Evolutionary conservation across 2,113 vertebrate genomes (phyloP).

Genomic region (Pao palembangensis): DNA sequence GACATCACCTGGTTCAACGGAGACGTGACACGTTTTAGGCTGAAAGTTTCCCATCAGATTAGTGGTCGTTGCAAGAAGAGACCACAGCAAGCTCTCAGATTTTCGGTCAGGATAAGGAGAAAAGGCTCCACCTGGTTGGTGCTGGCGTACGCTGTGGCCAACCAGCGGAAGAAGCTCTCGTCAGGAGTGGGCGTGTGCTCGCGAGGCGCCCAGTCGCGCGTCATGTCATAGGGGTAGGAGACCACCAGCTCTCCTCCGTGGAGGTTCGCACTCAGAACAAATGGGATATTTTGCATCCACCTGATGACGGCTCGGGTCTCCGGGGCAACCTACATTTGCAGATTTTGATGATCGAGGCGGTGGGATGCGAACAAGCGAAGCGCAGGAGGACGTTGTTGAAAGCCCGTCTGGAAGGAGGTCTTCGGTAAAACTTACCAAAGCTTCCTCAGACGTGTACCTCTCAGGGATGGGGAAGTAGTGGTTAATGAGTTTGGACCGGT

Average conservation of each 20-base stretch:
- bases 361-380: background rate
- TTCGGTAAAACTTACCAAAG: conserved; percentile 74
- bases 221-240: conserved; percentile 80
- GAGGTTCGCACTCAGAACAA: conserved; percentile 89
- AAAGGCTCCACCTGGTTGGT: conserved; percentile 72
- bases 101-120: background rate
- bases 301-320: conserved; percentile 85
- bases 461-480: conserved; percentile 89
- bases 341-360: background rate
- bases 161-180: conserved; percentile 92
- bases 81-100: no score
- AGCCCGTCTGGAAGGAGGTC: background rate
- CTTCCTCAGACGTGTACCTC: conserved; percentile 80
- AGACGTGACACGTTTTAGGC: no score
- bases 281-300: conserved; percentile 92
- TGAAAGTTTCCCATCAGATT: no score
- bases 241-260: conserved; percentile 90
- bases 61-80: no score
- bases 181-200: conserved; percentile 78
- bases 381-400: background rate
- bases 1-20: conserved; percentile 79
- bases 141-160: conserved; percentile 86
- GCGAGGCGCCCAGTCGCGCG: conserved; percentile 70
- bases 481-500: conserved; percentile 84
- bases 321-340: conserved; percentile 77